These are phyloP conservation scores for Drosophila tsacasi DNA, from an alignment of 1,140 invertebrate species.

Conservation along the genomic window DNA sequence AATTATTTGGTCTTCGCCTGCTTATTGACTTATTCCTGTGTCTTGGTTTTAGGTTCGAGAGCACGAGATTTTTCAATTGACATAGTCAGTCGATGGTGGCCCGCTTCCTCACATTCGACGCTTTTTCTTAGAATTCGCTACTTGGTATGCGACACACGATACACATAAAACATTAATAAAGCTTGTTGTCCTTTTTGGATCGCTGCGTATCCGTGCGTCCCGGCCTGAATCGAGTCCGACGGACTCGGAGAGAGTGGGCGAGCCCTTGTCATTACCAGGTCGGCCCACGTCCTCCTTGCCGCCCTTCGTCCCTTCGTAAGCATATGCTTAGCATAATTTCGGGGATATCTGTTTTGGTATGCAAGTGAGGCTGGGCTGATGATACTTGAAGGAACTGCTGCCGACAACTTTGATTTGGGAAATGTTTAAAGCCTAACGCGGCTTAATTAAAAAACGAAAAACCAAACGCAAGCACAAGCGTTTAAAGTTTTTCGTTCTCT, in stretches of 20 bases:
- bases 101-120: conserved; percentile 1
- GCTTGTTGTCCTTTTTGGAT: conserved; percentile 81
- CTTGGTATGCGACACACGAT: conserved; percentile 80
- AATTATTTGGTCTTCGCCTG: conserved; percentile 76
- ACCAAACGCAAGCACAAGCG: conserved; percentile 14
- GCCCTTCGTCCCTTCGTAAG: conserved; percentile 20
- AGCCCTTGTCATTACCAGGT: conserved; percentile 78
- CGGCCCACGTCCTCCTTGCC: conserved; percentile 21
- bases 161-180: conserved; percentile 83
- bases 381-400: conserved; percentile 44
- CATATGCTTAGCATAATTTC: conserved; percentile 82
- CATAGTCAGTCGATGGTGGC: conserved; percentile 67
- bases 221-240: conserved; percentile 33
- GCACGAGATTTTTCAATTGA: conserved; percentile 74
- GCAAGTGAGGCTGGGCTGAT: conserved; percentile 57
- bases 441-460: conserved; percentile 72
- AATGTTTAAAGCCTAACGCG: conserved; percentile 50
- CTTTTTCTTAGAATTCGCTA: conserved; percentile 15
- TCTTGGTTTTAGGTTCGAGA: conserved; percentile 2
- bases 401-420: conserved; percentile 73
- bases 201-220: conserved; percentile 52
- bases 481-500: conserved; percentile 32
- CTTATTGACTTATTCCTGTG: conserved; percentile 63
- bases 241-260: conserved; percentile 20
- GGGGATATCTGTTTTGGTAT: conserved; percentile 51